phyloP scores from a whole-genome alignment of 1,140 invertebrate species.

The Dinothrombium tinctorium region DNA sequence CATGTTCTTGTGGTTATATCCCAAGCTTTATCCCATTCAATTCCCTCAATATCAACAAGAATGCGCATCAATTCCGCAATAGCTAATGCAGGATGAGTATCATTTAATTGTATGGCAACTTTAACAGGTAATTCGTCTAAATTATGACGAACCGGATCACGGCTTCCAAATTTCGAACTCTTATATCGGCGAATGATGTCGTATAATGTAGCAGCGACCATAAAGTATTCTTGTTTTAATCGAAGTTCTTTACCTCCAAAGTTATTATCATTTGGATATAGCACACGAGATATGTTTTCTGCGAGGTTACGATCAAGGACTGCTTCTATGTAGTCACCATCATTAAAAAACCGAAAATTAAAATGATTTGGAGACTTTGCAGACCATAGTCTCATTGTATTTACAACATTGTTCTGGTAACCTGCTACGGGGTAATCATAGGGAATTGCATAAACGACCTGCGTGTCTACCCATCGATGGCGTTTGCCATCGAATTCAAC shows the following conservation, averaged over 20 bases:
- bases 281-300: conserved; percentile 88
- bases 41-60: conserved; percentile 72
- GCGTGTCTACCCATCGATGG: conserved; percentile 83
- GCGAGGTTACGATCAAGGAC: conserved; percentile 89
- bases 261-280: conserved; percentile 99
- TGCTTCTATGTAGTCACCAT: conserved; percentile 96
- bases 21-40: conserved; percentile 88
- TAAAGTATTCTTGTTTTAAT: conserved; percentile 96
- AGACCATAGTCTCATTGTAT: conserved; percentile 91
- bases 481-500: conserved; percentile 44
- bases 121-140: conserved; percentile 85
- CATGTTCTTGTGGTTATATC: conserved; percentile 62
- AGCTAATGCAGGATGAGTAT: conserved; percentile 92
- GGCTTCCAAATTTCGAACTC: conserved; percentile 53
- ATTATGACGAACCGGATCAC: conserved; percentile 51
- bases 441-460: conserved; percentile 89
- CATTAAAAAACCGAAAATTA: conserved; percentile 65
- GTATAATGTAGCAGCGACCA: conserved; percentile 91
- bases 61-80: conserved; percentile 95
- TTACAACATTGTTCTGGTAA: conserved; percentile 93
- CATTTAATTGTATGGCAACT: conserved; percentile 90
- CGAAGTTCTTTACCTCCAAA: conserved; percentile 94
- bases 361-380: conserved; percentile 93
- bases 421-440: conserved; percentile 96
- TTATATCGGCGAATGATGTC: conserved; percentile 92